Conservation (phyloP, 1,140 invertebrate species). For the Aphelenchoides besseyi region DNA sequence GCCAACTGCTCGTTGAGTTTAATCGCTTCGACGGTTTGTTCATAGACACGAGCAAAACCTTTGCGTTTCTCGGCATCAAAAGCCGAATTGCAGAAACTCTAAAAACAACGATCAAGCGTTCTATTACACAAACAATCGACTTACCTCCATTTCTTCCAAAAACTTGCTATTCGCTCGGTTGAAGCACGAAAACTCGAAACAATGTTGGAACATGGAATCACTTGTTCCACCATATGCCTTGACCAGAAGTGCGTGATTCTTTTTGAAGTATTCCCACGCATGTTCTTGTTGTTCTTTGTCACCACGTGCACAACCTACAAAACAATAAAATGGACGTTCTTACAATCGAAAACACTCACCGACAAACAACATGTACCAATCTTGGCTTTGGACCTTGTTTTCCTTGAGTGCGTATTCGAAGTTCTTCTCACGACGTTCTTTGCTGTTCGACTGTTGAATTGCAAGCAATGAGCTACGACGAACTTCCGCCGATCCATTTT, state of each 20-base stretch:
- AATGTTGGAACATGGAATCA: slow-evolving; percentile 53
- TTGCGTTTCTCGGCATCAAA: slow-evolving; percentile 25
- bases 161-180: slow-evolving; percentile 27
- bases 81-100: slow-evolving; percentile 34
- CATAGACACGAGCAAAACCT: slow-evolving; percentile 42
- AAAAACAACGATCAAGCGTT: background rate
- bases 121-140: background rate
- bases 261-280: slow-evolving; percentile 84
- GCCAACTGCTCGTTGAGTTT: slow-evolving; percentile 29
- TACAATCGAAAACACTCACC: too few species aligned
- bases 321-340: too few species aligned
- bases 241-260: slow-evolving; percentile 73
- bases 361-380: slow-evolving; percentile 81
- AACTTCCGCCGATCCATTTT: slow-evolving; percentile 83
- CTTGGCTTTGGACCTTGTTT: slow-evolving; percentile 84
- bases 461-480: slow-evolving; percentile 80
- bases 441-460: slow-evolving; percentile 74
- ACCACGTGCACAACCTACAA: slow-evolving; percentile 67
- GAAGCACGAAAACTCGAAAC: slow-evolving; percentile 32
- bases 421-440: slow-evolving; percentile 68
- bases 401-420: slow-evolving; percentile 71
- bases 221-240: slow-evolving; percentile 49
- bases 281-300: slow-evolving; percentile 72
- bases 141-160: slow-evolving; percentile 39
- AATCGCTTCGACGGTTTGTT: slow-evolving; percentile 40